phyloP scores from a whole-genome alignment of 2,113 vertebrate genomes.

The Cebidichthys violaceus region DNA sequence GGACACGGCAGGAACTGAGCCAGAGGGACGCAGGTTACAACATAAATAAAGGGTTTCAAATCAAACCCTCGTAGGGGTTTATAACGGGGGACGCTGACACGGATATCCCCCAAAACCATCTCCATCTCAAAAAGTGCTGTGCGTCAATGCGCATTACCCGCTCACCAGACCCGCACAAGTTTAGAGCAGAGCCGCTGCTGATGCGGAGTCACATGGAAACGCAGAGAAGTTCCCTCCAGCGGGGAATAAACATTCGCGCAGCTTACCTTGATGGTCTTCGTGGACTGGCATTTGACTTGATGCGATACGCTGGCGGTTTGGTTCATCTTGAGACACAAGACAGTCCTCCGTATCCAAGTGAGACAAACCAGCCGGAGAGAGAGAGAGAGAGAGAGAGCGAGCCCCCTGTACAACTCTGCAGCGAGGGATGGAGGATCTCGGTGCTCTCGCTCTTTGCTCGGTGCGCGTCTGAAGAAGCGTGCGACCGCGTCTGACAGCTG shows the following conservation, averaged over 20 bases:
- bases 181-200: conserved; percentile 29
- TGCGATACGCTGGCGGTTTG: conserved; percentile 92
- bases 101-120: background rate
- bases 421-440: conserved; percentile 12
- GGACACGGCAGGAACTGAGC: background rate
- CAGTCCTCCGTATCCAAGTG: conserved; percentile 48
- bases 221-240: background rate
- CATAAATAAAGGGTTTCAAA: background rate
- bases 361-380: conserved; percentile 3
- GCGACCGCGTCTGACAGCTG: conserved; percentile 53
- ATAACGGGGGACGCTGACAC: background rate
- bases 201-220: background rate
- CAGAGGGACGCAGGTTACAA: background rate
- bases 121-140: conserved; percentile 53
- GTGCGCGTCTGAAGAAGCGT: conserved; percentile 38
- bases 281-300: conserved; percentile 88
- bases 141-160: conserved; percentile 67
- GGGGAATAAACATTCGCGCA: accelerated
- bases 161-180: conserved; percentile 48
- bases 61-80: background rate
- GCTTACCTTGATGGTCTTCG: conserved; percentile 89
- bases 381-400: background rate
- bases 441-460: conserved; percentile 31
- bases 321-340: conserved; percentile 86
- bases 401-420: conserved; percentile 1